These are phyloP conservation scores for Drosophila colorata DNA, from an alignment of 2,888 invertebrate genomes.

Conservation along the genomic window DNA sequence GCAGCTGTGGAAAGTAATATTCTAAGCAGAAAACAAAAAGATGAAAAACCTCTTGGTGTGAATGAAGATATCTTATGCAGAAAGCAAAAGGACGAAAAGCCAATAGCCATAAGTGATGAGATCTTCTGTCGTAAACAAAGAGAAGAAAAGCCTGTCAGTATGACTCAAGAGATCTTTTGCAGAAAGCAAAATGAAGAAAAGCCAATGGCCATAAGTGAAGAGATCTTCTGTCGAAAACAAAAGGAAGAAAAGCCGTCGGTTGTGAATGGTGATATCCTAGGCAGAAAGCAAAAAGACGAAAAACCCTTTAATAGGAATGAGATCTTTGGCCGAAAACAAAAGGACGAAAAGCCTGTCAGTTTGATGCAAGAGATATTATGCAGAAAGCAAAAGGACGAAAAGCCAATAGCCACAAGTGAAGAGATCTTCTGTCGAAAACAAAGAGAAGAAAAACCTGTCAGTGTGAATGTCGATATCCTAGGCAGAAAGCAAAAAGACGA, in stretches of 20 bases:
- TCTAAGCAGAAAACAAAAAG: not conserved
- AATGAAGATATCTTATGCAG: not conserved
- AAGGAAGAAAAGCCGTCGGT: not conserved
- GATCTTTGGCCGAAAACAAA: not conserved
- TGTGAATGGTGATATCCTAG: not conserved
- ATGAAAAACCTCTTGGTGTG: not conserved
- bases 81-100: not conserved
- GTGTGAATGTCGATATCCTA: not conserved
- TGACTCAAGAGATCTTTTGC: no score
- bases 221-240: not conserved
- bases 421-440: not conserved
- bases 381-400: not conserved
- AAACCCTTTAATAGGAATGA: not conserved
- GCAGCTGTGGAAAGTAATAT: not conserved
- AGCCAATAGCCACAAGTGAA: not conserved
- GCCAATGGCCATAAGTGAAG: not conserved
- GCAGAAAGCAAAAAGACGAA: conserved; percentile 2
- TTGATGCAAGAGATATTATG: not conserved
- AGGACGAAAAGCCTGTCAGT: not conserved
- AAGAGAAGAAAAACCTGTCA: not conserved
- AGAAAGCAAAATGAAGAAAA: not conserved
- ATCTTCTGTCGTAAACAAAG: not conserved
- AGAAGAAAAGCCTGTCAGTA: not conserved
- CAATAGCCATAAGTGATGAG: not conserved
- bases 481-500: not conserved